Percentiles rank a stretch among this genome's conserved stretches.
These are phyloP conservation scores for Prietella phreatophila DNA, from an alignment of 2,113 vertebrate species.

Conservation along the genomic window DNA sequence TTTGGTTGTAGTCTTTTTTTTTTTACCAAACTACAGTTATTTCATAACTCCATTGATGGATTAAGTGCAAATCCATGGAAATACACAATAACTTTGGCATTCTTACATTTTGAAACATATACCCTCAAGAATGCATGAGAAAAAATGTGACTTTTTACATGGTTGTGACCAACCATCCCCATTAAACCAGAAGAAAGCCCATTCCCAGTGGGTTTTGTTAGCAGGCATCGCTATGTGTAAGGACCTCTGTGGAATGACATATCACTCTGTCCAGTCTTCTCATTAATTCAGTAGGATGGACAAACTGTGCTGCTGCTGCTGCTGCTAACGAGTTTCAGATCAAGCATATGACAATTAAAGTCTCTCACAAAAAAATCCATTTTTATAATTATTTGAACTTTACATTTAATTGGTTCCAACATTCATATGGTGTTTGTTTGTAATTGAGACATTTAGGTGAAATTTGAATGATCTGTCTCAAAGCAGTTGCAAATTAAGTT, in stretches of 20 bases:
- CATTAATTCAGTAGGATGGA: background rate
- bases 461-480: background rate
- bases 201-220: constrained; percentile 55
- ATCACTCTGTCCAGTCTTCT: background rate
- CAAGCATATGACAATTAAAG: background rate
- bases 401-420: background rate
- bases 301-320: background rate
- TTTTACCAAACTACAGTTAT: background rate
- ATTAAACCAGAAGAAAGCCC: background rate
- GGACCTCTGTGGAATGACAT: constrained; percentile 38
- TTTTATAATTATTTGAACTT: background rate
- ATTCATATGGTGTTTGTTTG: background rate
- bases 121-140: background rate
- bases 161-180: background rate
- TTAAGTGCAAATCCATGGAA: background rate
- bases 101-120: background rate
- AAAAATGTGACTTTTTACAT: background rate
- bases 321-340: background rate
- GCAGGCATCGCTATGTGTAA: constrained; percentile 22
- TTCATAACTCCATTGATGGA: background rate
- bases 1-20: background rate
- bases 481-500: background rate
- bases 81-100: background rate
- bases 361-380: background rate
- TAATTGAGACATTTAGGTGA: background rate